These are phyloP conservation scores for Tipula vernalis DNA, from an alignment of 2,888 invertebrate genomes.

Conservation along the genomic window DNA sequence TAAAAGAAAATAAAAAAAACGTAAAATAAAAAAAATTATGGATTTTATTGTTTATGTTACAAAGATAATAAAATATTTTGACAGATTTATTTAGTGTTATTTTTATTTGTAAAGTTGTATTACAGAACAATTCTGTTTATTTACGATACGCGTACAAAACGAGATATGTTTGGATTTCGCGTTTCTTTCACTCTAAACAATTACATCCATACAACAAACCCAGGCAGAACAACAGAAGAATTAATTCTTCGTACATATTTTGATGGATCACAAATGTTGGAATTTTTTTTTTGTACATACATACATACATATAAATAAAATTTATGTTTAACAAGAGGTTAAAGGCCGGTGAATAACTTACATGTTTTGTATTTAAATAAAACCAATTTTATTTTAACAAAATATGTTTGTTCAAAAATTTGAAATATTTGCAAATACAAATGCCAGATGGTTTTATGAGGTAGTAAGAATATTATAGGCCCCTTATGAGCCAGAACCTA, in stretches of 20 bases:
- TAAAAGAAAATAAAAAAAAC: neutral
- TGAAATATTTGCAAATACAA: too few species aligned
- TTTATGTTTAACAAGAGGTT: neutral
- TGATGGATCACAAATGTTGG: neutral
- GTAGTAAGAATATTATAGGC: too few species aligned
- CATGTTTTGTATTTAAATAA: too few species aligned
- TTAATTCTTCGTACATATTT: neutral
- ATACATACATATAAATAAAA: neutral
- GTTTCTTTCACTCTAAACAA: neutral
- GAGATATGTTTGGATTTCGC: neutral
- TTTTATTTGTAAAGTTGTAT: neutral
- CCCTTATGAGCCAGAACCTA: too few species aligned
- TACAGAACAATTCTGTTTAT: neutral
- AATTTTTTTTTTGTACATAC: neutral
- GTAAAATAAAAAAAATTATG: too few species aligned
- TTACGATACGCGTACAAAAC: neutral
- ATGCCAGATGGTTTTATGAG: too few species aligned
- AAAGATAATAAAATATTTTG: neutral
- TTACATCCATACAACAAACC: neutral
- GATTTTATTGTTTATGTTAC: neutral
- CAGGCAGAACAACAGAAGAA: neutral
- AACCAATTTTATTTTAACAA: too few species aligned
- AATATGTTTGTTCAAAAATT: too few species aligned
- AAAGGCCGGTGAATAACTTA: neutral
- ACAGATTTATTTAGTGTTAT: conserved; percentile 4